Base-by-base conservation (phyloP, 2,888 invertebrate species). In the Digitonthophagus gazella region DNA sequence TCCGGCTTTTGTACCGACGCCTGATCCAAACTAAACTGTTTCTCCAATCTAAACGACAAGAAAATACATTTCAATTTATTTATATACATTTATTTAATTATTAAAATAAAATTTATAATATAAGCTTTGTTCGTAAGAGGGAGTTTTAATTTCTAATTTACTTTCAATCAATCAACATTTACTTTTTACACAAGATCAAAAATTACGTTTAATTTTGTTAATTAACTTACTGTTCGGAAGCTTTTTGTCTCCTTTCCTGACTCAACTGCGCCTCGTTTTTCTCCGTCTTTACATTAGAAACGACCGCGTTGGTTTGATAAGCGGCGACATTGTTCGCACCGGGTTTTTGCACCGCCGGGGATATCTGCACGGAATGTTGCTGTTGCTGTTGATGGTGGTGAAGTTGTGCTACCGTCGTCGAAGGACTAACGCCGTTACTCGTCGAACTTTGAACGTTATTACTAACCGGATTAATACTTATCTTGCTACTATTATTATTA, bases 1-100 rank as follows among this genome's bases (percentile, higher is more conserved):
- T 93, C 93, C 0, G 93, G 91, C 79, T 89, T 89, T 19, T 89
- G 81, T 65, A 91, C 92, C 70, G 89, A 90, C 75, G 88, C 88
- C 81, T 93, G 92, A 83, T 93, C 93, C 65, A 89, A 89, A 78
- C 88, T 87, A 77, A 92, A 79, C 80, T 93, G 92, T 69, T 91
- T 89, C 75, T 92, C 91, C 77, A 93, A 88, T 76, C 93, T 93
- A 69, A 74, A 73, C n/a, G n/a, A 66, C 20, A 55, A 68, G 57
- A 64, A 64, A 14, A 44, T 6, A 22, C 3, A 4, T 22, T 22
- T 58, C 2, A 16, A 61, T 61, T 61, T 18, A 61, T 18, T 18
- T 6, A 61, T 6, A 2, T 11, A 61, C 14, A 57, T 15, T 4
- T 56, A 56, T 15, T 56, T 57, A 57, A 57, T 57, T 57, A 2